These are phyloP conservation scores for Neosalanx taihuensis DNA, from an alignment of 2,797 vertebrate genomes.

Conservation along the genomic window DNA sequence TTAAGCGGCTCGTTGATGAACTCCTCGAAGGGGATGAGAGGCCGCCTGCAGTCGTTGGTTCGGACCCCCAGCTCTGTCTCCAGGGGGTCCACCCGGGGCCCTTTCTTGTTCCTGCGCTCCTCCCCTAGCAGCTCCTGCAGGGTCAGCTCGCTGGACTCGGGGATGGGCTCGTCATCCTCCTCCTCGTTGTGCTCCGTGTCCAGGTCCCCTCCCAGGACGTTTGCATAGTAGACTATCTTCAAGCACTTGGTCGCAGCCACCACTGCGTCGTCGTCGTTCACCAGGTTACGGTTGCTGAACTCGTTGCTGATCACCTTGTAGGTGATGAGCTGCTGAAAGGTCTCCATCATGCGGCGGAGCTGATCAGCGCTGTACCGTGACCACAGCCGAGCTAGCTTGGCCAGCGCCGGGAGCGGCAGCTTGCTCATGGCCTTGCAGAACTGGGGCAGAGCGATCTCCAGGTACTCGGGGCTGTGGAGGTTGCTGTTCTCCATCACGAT, in stretches of 20 bases:
- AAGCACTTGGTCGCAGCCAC: conserved; percentile 96
- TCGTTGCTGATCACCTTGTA: conserved; percentile 99
- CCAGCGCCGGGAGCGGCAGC: conserved; percentile 91
- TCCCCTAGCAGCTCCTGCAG: conserved; percentile 95
- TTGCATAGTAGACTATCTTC: conserved; percentile 99
- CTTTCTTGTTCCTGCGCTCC: conserved; percentile 94
- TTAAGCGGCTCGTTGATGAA: conserved; percentile 98
- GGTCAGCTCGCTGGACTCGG: conserved; percentile 94
- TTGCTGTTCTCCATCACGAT: conserved; percentile 99
- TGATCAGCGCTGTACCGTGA: conserved; percentile 88
- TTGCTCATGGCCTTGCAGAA: conserved; percentile 99
- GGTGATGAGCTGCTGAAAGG: conserved; percentile 98
- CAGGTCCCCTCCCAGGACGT: conserved; percentile 92
- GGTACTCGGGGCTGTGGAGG: conserved; percentile 97
- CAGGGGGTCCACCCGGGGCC: conserved; percentile 92
- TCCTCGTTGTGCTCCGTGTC: conserved; percentile 93
- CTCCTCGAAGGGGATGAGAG: conserved; percentile 93
- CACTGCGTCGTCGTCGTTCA: conserved; percentile 94
- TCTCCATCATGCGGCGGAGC: conserved; percentile 95
- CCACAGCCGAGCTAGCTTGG: conserved; percentile 90
- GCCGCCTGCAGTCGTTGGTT: conserved; percentile 91
- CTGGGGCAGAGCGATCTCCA: conserved; percentile 94
- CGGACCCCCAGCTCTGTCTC: conserved; percentile 95
- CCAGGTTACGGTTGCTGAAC: conserved; percentile 94
- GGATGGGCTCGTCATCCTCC: conserved; percentile 94